Percentiles rank a stretch among this genome's conserved stretches.
These are phyloP conservation scores for Actinemys pallida DNA, from an alignment of 2,113 vertebrate genomes.

Conservation along the genomic window DNA sequence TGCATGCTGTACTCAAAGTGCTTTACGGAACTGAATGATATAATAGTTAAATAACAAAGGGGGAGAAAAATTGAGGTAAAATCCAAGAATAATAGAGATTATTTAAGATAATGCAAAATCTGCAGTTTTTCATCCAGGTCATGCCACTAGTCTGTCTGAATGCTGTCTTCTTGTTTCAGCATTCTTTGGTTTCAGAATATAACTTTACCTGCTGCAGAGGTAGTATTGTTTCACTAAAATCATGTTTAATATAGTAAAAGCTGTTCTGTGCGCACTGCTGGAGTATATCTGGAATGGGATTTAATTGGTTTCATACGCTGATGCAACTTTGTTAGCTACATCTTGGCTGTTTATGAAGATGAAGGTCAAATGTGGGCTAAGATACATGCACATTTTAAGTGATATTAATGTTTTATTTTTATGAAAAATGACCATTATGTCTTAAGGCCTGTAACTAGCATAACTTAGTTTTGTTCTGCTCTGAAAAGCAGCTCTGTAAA, in stretches of 20 bases:
- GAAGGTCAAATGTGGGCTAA: neutral
- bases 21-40: neutral
- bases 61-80: neutral
- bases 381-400: neutral
- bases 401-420: neutral
- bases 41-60: neutral
- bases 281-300: neutral
- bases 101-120: neutral
- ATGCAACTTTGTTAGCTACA: neutral
- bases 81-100: neutral
- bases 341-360: neutral
- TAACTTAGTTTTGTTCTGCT: neutral
- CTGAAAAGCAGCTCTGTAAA: neutral
- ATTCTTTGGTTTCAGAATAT: neutral
- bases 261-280: neutral
- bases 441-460: neutral
- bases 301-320: neutral
- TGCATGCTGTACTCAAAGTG: rapidly evolving
- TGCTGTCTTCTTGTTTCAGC: neutral
- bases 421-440: neutral
- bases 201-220: neutral
- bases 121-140: rapidly evolving
- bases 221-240: neutral
- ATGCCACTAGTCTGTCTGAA: neutral
- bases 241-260: neutral